Conservation (phyloP, 2,888 invertebrate genomes). For the Tetranychus piercei region DNA sequence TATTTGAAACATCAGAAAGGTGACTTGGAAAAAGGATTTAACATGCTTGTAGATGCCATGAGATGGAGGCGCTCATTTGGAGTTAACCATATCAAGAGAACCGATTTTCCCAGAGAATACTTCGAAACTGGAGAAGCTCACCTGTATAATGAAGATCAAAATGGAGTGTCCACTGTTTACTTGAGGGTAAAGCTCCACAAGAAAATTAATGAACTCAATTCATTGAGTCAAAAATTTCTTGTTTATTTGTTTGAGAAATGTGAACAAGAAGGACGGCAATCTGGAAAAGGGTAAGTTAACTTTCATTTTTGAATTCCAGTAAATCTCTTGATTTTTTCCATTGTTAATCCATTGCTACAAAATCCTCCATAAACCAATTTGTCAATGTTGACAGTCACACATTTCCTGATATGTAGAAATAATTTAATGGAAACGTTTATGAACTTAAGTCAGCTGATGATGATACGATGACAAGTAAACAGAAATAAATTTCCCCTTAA, state of each 20-base stretch:
- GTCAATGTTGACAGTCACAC: too few species aligned
- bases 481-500: too few species aligned
- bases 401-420: too few species aligned
- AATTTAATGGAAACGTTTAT: too few species aligned
- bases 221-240: conserved; percentile 8
- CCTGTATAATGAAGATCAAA: conserved; percentile 11
- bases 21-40: conserved; percentile 13
- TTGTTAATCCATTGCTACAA: not conserved
- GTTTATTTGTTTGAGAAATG: conserved; percentile 5
- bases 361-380: too few species aligned
- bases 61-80: conserved; percentile 19
- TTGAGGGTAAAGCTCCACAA: conserved; percentile 9
- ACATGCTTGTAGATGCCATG: conserved; percentile 12
- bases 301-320: too few species aligned
- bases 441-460: too few species aligned
- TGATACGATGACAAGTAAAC: too few species aligned
- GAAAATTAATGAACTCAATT: not conserved
- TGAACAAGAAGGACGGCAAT: not conserved
- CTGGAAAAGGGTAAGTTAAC: conserved; percentile 3
- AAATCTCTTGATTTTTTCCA: not conserved
- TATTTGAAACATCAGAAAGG: conserved; percentile 5
- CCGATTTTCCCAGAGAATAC: conserved; percentile 16
- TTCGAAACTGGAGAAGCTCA: conserved; percentile 14
- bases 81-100: conserved; percentile 13
- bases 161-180: conserved; percentile 5